Conservation (phyloP, 53 echinoderm and acorn worm genomes). For the Mesocentrotus franciscanus region DNA sequence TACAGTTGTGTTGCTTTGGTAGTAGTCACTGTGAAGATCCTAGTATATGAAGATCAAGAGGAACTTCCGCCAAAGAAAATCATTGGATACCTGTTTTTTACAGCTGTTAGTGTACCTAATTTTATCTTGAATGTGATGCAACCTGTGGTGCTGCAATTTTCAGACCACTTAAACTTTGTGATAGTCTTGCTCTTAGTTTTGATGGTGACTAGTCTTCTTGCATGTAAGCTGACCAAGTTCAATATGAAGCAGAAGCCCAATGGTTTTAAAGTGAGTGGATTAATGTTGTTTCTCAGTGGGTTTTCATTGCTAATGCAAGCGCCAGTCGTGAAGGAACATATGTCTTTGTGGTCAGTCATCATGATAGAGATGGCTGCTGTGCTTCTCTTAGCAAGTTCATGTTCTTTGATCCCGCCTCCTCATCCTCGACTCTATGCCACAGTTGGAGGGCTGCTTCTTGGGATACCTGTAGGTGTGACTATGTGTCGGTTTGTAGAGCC, state of each 20-base stretch:
- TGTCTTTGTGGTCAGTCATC: slow-evolving; percentile 42
- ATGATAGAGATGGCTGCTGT: slow-evolving; percentile 48
- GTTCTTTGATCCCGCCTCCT: not conserved
- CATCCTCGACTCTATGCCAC: slow-evolving; percentile 41
- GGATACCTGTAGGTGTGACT: slow-evolving; percentile 24
- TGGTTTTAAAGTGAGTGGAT: not conserved
- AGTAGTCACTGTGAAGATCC: slow-evolving; percentile 8
- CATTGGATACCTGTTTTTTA: not conserved
- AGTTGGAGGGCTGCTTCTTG: slow-evolving; percentile 39
- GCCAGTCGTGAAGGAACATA: not conserved
- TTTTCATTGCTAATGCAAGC: slow-evolving; percentile 21
- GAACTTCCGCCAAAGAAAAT: not conserved
- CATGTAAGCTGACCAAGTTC: slow-evolving; percentile 39
- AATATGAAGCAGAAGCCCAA: slow-evolving; percentile 50
- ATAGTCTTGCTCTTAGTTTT: not conserved
- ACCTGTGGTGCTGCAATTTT: slow-evolving; percentile 14
- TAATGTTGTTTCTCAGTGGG: slow-evolving; percentile 35
- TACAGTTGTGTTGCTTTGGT: slow-evolving; percentile 49
- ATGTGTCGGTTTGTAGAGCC: not conserved
- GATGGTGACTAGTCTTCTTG: slow-evolving; percentile 16
- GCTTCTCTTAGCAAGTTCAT: not conserved
- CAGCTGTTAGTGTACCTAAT: slow-evolving; percentile 13
- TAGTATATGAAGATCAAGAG: slow-evolving; percentile 46
- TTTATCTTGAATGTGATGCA: slow-evolving; percentile 54
- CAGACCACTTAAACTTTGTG: not conserved